Base-by-base conservation (phyloP, 2,888 invertebrate genomes). In the Mamestra brassicae region DNA sequence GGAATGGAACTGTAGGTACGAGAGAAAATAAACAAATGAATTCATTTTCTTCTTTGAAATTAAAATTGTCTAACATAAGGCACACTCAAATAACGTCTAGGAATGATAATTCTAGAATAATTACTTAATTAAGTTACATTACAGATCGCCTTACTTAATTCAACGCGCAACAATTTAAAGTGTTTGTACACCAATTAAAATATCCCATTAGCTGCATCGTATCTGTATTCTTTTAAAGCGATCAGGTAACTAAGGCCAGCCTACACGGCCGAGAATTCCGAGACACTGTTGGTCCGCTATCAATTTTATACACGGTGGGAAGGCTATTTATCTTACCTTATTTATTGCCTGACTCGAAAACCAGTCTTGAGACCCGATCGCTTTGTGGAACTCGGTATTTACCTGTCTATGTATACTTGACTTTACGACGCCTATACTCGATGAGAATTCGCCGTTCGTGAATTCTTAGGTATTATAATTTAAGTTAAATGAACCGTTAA, bases 281-380 rank as follows among this genome's bases (percentile, higher is more conserved):
- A 91, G 88, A 85, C 90, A 90, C 91, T 88, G 93, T 92, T 93
- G 94, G 95, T 89, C 94, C 93, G 91, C 96, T 96, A 95, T 96
- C 95, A 96, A 96, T 94, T 94, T 95, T 94, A 95, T 95, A 95
- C 94, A 88, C 94, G 93, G 93, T 94, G 94, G 95, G 95, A 94
- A 93, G 92, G 91, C 94, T 92, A 96, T 96, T 96, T 96, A 96
- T 96, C 96, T 96, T 96, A 85, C 91, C 93, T 96, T 96, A 96
- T 96, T 96, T 96, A 96, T 96, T 95, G 91, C 89, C 93, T 93
- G 94, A 94, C 94, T 95, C 90, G 81, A 91, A 94, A 96, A 96
- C 96, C 96, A 91, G 96, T 96, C 92, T 89, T 73, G 91, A 89
- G 91, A 92, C 92, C 89, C 91, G 93, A 90, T 90, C 91, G 91